Conservation (phyloP, 2,888 invertebrate genomes). For the Stenichneumon culpator region DNA sequence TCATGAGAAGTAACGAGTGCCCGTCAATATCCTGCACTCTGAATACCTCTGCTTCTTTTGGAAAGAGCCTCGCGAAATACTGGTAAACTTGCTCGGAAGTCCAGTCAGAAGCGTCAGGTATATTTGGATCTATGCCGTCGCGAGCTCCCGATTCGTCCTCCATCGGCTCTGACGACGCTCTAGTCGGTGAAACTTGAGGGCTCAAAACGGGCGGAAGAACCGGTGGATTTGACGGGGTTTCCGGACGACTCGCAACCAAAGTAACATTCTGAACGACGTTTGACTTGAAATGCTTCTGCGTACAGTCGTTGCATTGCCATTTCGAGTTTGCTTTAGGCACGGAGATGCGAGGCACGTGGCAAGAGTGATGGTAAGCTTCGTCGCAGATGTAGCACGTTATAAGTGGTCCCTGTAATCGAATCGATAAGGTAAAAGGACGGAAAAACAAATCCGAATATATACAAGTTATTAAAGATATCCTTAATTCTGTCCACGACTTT, state of each 20-base stretch:
- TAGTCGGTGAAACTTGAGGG: conserved; percentile 82
- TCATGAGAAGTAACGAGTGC: conserved; percentile 93
- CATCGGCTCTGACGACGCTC: conserved; percentile 79
- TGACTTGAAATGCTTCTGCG: conserved; percentile 77
- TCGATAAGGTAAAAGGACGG: conserved; percentile 11
- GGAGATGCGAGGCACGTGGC: conserved; percentile 90
- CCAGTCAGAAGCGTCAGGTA: conserved; percentile 94
- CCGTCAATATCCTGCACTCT: conserved; percentile 97
- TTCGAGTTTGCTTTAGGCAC: conserved; percentile 87
- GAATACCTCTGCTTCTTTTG: conserved; percentile 93
- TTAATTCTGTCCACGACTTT: not conserved
- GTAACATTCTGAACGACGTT: conserved; percentile 50
- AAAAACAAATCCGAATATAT: conserved; percentile 10
- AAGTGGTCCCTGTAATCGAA: conserved; percentile 87
- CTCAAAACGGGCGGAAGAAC: conserved; percentile 81
- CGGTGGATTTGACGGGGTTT: conserved; percentile 78
- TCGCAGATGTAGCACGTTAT: conserved; percentile 94
- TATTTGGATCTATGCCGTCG: conserved; percentile 87
- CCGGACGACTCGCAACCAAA: conserved; percentile 74
- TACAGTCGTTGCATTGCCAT: conserved; percentile 91
- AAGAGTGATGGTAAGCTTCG: conserved; percentile 93
- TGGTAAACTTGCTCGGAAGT: conserved; percentile 92
- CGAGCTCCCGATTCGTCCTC: conserved; percentile 76
- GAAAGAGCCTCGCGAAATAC: conserved; percentile 92
- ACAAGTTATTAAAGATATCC: not conserved